These are phyloP conservation scores for Pyxicephalus adspersus DNA, from an alignment of 2,113 vertebrate genomes.

Conservation along the genomic window DNA sequence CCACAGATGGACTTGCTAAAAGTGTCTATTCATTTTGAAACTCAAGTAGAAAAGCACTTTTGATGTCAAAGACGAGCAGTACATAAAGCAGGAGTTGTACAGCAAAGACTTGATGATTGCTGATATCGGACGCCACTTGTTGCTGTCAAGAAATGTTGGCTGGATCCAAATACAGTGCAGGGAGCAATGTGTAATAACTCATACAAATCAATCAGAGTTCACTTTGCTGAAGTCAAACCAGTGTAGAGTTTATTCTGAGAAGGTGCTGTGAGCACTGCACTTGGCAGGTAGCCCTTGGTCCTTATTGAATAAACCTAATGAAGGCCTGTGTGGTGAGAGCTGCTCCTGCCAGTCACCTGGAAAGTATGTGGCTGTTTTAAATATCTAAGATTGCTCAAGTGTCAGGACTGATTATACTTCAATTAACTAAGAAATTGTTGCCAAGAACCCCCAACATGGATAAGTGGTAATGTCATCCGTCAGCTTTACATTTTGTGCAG, in stretches of 20 bases:
- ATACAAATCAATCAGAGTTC: too few relatives aligned
- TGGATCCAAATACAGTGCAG: too few relatives aligned
- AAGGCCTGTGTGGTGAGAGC: not conserved
- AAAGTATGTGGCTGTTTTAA: slow-evolving; percentile 21
- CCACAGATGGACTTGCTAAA: not conserved
- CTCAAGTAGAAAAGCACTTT: not conserved
- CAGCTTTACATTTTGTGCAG: not conserved
- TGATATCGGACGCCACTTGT: not conserved
- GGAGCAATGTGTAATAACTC: too few relatives aligned
- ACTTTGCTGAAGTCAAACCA: too few relatives aligned
- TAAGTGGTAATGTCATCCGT: slow-evolving; percentile 40
- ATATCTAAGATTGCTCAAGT: not conserved
- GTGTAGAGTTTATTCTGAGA: too few relatives aligned
- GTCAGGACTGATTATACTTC: slow-evolving; percentile 24
- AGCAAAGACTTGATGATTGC: not conserved
- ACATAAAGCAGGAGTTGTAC: not conserved
- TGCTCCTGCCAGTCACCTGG: slow-evolving; percentile 5
- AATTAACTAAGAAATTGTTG: slow-evolving; percentile 36
- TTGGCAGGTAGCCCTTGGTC: too few relatives aligned
- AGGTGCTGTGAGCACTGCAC: too few relatives aligned
- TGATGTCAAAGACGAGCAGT: not conserved
- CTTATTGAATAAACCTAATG: too few relatives aligned
- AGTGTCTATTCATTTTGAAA: not conserved
- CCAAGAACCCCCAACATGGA: slow-evolving; percentile 28
- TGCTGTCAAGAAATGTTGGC: not conserved